Percentiles rank a stretch among this genome's conserved stretches.
Conservation (phyloP, 2,113 vertebrate genomes). For the Alethe diademata region DNA sequence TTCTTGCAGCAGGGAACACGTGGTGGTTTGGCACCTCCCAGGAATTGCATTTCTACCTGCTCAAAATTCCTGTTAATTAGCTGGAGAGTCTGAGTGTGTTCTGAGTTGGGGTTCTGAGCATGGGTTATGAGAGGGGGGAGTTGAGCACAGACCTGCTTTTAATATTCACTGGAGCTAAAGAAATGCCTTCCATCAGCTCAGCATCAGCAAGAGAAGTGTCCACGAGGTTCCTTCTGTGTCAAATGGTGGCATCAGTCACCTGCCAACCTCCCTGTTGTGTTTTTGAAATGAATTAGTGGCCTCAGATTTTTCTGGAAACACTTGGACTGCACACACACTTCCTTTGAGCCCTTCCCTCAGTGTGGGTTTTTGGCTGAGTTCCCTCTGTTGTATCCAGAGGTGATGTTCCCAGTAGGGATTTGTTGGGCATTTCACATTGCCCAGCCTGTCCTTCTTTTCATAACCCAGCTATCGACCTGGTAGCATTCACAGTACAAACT, state of each 20-base stretch:
- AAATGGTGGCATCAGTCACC: not conserved
- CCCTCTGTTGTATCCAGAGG: not conserved
- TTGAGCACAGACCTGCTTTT: not conserved
- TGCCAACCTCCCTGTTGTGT: fast-evolving
- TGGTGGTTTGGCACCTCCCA: not conserved
- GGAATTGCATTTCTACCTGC: not conserved
- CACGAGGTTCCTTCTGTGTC: fast-evolving
- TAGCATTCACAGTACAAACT: not conserved
- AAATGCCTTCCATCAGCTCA: not conserved
- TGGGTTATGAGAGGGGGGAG: not conserved
- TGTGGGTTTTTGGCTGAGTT: not conserved
- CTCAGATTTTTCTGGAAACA: not conserved
- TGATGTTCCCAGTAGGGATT: not conserved
- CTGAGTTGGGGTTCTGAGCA: not conserved
- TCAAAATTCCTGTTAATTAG: not conserved
- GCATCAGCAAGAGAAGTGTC: fast-evolving
- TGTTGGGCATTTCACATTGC: not conserved
- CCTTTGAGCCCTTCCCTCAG: not conserved
- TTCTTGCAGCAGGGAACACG: not conserved
- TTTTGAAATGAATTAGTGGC: not conserved
- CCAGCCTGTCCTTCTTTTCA: not conserved
- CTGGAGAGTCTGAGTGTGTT: not conserved
- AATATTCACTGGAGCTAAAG: not conserved
- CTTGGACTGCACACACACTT: not conserved
- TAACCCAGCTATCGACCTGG: not conserved